Evolutionary conservation across 2,113 vertebrate genomes (phyloP).

Genomic region (Tyto alba): DNA sequence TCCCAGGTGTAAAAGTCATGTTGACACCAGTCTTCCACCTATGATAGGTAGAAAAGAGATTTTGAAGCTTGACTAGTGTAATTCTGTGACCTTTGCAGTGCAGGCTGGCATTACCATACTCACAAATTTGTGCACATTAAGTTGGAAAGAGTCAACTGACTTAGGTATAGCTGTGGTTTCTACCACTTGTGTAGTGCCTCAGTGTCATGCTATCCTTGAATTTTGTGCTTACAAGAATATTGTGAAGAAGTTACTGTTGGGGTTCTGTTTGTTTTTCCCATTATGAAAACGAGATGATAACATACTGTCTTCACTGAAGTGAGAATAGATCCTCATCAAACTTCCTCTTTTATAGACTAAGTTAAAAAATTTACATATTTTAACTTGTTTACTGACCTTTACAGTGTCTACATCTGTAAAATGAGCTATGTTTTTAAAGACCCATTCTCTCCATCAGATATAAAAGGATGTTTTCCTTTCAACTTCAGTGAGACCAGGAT

Average conservation of each 20-base stretch:
- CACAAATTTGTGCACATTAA: not conserved
- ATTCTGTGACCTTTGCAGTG: not conserved
- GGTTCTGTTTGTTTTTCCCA: not conserved
- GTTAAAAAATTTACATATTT: not conserved
- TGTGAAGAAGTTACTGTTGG: rapidly evolving
- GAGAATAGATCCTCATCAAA: not conserved
- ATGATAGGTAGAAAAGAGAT: not conserved
- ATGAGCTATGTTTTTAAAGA: not conserved
- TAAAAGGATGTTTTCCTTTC: not conserved
- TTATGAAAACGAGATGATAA: not conserved
- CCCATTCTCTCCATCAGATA: not conserved
- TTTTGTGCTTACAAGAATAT: not conserved
- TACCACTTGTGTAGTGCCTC: too few relatives aligned
- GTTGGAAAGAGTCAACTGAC: not conserved
- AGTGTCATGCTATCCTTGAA: not conserved
- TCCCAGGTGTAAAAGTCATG: not conserved
- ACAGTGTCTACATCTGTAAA: not conserved
- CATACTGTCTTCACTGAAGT: not conserved
- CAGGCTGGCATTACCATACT: not conserved
- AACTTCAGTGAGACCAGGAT: not conserved
- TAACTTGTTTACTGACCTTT: not conserved
- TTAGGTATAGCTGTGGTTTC: not conserved
- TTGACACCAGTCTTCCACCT: not conserved
- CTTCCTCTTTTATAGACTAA: not conserved
- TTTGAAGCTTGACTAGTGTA: not conserved